Conservation (phyloP, 1,140 invertebrate genomes). For the Lepidostoma basale region DNA sequence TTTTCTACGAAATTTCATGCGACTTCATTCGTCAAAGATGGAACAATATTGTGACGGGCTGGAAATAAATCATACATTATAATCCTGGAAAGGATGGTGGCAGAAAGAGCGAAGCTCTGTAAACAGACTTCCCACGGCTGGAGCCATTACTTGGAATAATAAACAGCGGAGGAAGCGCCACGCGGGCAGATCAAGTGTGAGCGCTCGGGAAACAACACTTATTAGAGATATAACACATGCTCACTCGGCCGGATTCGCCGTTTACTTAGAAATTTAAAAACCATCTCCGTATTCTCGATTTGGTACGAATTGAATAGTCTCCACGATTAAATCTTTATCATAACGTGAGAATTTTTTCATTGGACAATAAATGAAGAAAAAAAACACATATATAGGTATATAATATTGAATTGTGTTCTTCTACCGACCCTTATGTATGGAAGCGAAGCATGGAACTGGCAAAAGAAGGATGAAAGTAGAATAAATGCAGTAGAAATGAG, state of each 20-base stretch:
- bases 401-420: no score
- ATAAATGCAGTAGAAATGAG: no score
- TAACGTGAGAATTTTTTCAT: no score
- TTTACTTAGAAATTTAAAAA: slow-evolving; percentile 9
- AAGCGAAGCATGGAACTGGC: no score
- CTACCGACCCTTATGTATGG: no score
- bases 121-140: slow-evolving; percentile 18
- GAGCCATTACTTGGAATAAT: neutral
- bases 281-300: neutral
- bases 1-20: no score
- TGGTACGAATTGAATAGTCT: neutral
- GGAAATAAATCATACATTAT: neutral
- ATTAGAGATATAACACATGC: slow-evolving; percentile 27
- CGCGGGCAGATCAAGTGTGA: slow-evolving; percentile 27
- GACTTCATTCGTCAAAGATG: no score
- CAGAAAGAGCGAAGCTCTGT: neutral
- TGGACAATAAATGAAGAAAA: no score
- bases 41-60: no score
- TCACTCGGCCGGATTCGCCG: slow-evolving; percentile 13
- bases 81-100: neutral
- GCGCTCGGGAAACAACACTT: slow-evolving; percentile 17
- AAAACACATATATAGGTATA: no score
- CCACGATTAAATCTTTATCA: no score
- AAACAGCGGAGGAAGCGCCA: slow-evolving; percentile 18
- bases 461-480: no score